These are phyloP conservation scores for Stegostoma tigrinum DNA, from an alignment of 2,113 vertebrate species.

Conservation along the genomic window DNA sequence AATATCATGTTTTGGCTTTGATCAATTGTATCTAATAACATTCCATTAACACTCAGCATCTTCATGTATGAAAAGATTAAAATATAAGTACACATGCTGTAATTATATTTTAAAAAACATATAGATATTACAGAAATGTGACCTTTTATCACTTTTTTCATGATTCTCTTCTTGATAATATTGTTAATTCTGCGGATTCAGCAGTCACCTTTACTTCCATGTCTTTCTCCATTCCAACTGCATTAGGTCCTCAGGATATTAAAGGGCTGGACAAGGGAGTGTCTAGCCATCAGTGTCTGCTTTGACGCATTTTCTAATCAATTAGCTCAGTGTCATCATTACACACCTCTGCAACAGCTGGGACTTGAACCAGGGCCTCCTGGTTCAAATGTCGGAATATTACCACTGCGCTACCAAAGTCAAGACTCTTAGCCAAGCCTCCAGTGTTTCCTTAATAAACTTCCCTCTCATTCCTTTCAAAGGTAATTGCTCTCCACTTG, in stretches of 20 bases:
- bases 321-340: too few relatives aligned
- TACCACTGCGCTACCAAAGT: too few relatives aligned
- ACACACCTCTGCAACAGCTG: too few relatives aligned
- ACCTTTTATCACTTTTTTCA: neutral
- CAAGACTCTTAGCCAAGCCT: neutral
- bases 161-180: neutral
- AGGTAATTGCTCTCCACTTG: neutral
- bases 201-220: neutral
- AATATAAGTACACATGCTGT: neutral
- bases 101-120: neutral
- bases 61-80: neutral
- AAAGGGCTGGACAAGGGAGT: neutral
- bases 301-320: neutral
- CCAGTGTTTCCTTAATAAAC: neutral
- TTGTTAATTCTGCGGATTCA: neutral
- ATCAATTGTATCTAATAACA: neutral
- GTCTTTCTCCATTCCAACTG: neutral
- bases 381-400: too few relatives aligned
- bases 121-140: neutral
- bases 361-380: too few relatives aligned
- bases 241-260: neutral
- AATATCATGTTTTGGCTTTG: neutral
- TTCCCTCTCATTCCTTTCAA: neutral
- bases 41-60: neutral
- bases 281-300: neutral